Evolutionary conservation across 2,888 invertebrate genomes (phyloP).

Genomic region (Amphipoea oculea): DNA sequence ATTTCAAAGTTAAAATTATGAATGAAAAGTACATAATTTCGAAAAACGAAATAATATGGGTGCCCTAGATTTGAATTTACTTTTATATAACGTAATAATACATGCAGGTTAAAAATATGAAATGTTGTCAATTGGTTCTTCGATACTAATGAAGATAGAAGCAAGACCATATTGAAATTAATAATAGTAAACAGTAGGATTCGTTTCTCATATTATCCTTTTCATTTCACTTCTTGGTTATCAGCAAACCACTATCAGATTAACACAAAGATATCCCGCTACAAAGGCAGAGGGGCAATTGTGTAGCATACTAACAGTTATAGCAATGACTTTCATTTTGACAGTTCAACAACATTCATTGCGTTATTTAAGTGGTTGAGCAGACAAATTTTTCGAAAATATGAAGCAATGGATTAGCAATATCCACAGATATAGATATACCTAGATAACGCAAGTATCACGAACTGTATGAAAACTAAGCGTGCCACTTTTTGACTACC

Average conservation of each 20-base stretch:
- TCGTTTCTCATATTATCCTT: neutral
- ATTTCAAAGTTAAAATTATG: no score
- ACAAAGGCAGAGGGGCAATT: neutral
- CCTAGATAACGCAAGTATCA: no score
- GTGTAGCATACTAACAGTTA: no score
- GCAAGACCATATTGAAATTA: neutral
- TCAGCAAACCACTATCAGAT: neutral
- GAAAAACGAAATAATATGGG: no score
- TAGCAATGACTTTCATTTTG: neutral
- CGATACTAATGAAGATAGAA: neutral
- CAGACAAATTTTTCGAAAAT: neutral
- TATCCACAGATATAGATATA: no score
- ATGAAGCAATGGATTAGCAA: neutral
- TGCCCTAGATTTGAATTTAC: no score
- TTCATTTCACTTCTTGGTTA: neutral
- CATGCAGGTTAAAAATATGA: no score
- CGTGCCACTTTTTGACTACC: no score
- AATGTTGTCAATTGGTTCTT: neutral
- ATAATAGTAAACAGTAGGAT: neutral
- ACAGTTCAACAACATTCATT: neutral
- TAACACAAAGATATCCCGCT: neutral
- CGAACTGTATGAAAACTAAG: no score
- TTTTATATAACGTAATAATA: no score
- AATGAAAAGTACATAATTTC: no score
- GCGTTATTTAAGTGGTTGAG: neutral